Evolutionary conservation across 64 coral and sea anemone genomes (phyloP), one percentile per base, ranked within the genome.

Genomic region (Cladopsammia gracilis): DNA sequence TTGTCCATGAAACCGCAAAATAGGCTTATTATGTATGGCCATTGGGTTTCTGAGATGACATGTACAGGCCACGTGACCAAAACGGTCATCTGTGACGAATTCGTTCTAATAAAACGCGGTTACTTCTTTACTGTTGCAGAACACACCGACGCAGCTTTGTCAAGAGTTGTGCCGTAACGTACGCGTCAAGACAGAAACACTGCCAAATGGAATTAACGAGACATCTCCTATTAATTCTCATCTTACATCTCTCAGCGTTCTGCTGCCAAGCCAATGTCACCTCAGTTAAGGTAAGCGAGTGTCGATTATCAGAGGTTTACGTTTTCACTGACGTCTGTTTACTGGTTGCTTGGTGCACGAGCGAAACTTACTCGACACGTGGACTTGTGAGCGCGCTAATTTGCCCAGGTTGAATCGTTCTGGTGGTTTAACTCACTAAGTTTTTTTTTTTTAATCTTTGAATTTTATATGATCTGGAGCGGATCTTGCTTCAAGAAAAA

Each of bases 41-140:
- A 84, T 68, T 84, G 80, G 80, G 26, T 67, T 75, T 48, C 43
- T 20, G 47, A 34, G 14, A 67, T 48, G 62, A 68, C 62, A 84
- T 67, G 62, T 67, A 68, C 11, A 10, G 10, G 58, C 19, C 80
- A 84, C 80, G 80, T 84, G 80, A 84, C 61, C 20, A 25, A 23
- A 23, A 12, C 80, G 22, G 22, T 84, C 6, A 49, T 5, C 34
- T 48, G 23, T 44, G 25, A 59, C 12, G 22, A 43, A 10, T 46
- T 45, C 23, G 25, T 62, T 34, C 6, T 44, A 49, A 67, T 84
- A 64, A 65, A 84, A 84, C 60, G 61, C 62, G 61, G 22, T 84
- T 67, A 66, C 62, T 64, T 84, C 43, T 68, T 49, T 19, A 49
- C 62, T 50, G 80, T 84, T 84, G 80, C 80, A 84, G 80, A 68